Percentiles rank a stretch among this genome's conserved stretches.
These are phyloP conservation scores for Otocyon megalotis DNA, from an alignment of 2,113 vertebrate genomes.

Conservation along the genomic window DNA sequence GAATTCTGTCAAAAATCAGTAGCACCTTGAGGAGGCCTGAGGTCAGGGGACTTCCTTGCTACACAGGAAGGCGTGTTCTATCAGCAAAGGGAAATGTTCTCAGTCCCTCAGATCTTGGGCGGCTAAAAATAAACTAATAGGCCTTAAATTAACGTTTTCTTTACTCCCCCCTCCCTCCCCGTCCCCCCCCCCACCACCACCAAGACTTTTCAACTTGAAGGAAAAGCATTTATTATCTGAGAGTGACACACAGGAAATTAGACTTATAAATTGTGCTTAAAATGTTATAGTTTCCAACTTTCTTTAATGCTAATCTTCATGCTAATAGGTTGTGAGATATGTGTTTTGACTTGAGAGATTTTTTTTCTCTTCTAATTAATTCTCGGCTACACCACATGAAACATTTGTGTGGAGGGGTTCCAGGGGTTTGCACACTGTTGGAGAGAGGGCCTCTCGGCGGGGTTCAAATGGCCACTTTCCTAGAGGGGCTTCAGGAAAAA, in stretches of 20 bases:
- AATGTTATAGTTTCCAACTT: conserved; percentile 86
- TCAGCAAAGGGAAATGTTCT: conserved; percentile 91
- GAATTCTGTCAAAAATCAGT: conserved; percentile 91
- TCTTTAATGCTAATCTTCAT: conserved; percentile 85
- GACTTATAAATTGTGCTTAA: conserved; percentile 87
- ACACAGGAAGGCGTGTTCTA: conserved; percentile 90
- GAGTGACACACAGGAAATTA: conserved; percentile 89
- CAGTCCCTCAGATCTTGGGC: conserved; percentile 88
- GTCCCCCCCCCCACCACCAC: conserved; percentile 48
- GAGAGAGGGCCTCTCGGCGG: background rate
- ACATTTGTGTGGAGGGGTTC: conserved; percentile 63
- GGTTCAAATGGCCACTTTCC: conserved; percentile 14
- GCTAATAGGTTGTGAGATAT: conserved; percentile 81
- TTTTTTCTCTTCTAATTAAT: conserved; percentile 73
- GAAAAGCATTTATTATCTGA: conserved; percentile 90
- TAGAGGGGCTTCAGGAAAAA: background rate
- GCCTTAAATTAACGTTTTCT: conserved; percentile 88
- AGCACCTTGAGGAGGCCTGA: conserved; percentile 90
- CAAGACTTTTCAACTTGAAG: conserved; percentile 85
- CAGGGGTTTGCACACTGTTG: background rate
- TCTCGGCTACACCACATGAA: conserved; percentile 68
- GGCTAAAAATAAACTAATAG: conserved; percentile 93
- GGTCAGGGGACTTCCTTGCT: conserved; percentile 90
- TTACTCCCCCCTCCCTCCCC: conserved; percentile 39
- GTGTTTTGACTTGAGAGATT: conserved; percentile 77